Conservation (phyloP, 2,797 vertebrate genomes). For the Mormyrus proboscirostris region DNA sequence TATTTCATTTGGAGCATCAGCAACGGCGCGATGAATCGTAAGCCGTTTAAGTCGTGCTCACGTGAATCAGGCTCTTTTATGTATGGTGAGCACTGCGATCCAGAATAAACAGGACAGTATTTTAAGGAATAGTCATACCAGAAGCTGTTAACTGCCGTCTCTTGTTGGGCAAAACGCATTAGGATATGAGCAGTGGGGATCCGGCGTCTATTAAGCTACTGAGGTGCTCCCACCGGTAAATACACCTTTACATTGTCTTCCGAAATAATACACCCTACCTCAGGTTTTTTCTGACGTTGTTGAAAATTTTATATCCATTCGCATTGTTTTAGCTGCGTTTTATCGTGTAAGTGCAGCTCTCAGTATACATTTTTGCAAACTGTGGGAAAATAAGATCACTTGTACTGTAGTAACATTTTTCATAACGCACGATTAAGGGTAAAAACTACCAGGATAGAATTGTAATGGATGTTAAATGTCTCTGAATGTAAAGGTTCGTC, state of each 20-base stretch:
- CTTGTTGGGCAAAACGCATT: neutral
- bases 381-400: neutral
- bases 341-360: neutral
- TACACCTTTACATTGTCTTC: neutral
- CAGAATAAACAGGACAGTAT: neutral
- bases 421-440: neutral
- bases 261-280: neutral
- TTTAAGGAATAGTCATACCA: neutral
- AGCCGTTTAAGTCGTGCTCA: neutral
- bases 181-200: slow-evolving; percentile 34
- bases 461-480: neutral
- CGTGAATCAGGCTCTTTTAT: neutral
- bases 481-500: neutral
- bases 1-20: neutral
- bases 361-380: neutral
- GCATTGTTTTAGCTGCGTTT: neutral
- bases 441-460: neutral
- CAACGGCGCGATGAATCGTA: neutral
- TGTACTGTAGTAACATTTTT: neutral
- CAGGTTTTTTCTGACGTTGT: neutral
- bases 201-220: slow-evolving; percentile 31
- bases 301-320: neutral
- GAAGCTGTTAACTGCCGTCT: neutral
- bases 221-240: slow-evolving; percentile 37
- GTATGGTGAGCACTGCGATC: too few relatives aligned